Percentiles rank a stretch among this genome's conserved stretches.
These are phyloP conservation scores for Mesopsocus fuscifrons DNA, from an alignment of 2,888 invertebrate species.

Conservation along the genomic window DNA sequence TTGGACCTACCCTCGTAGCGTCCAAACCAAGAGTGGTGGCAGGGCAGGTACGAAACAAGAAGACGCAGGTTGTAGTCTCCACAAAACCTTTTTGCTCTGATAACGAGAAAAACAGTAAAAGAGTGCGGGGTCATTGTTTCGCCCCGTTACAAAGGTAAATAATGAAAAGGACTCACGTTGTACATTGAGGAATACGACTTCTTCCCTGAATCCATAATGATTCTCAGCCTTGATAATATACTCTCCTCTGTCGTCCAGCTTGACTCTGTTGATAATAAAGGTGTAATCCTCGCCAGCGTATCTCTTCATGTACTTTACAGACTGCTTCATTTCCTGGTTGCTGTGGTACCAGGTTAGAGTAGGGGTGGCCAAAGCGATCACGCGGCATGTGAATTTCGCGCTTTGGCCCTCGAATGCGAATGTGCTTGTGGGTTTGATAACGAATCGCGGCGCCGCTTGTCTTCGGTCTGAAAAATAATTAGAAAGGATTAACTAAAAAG, in stretches of 20 bases:
- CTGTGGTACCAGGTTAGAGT: slow-evolving; percentile 92
- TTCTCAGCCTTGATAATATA: slow-evolving; percentile 94
- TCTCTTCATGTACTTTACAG: slow-evolving; percentile 98
- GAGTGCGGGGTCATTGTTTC: too few species aligned
- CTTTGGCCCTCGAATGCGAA: slow-evolving; percentile 95
- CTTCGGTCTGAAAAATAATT: slow-evolving; percentile 50
- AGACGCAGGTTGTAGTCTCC: too few species aligned
- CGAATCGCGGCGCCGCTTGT: slow-evolving; percentile 96
- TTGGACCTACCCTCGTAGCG: too few species aligned
- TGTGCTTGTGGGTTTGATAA: slow-evolving; percentile 88
- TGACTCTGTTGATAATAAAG: slow-evolving; percentile 91
- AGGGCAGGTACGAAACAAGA: too few species aligned
- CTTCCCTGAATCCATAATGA: slow-evolving; percentile 88
- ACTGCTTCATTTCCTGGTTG: slow-evolving; percentile 82
- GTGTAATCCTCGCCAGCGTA: slow-evolving; percentile 93
- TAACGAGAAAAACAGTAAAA: too few species aligned
- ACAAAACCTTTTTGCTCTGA: too few species aligned
- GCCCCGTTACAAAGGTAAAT: too few species aligned
- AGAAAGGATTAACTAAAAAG: slow-evolving; percentile 1
- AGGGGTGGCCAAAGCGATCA: slow-evolving; percentile 86
- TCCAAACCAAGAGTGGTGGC: too few species aligned
- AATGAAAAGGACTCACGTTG: slow-evolving; percentile 84
- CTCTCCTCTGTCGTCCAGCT: slow-evolving; percentile 89
- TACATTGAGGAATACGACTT: slow-evolving; percentile 90
- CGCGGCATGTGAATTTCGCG: slow-evolving; percentile 91